phyloP scores from a whole-genome alignment of 1,140 invertebrate genomes.

The Brachionus sp. region DNA sequence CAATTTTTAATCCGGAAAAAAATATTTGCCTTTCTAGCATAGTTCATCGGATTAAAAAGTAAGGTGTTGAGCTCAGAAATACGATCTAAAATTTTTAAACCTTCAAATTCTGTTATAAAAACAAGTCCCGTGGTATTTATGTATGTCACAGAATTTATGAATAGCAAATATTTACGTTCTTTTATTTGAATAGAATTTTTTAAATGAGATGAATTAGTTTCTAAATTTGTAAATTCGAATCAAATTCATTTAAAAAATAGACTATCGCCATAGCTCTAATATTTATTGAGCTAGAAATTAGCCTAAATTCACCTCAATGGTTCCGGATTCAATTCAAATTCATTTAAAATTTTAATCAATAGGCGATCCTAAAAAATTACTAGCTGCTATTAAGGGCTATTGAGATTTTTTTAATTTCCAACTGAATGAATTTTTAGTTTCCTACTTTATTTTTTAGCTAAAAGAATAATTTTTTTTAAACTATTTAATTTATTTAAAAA shows the following conservation, averaged over 20 bases:
- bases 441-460: too few species aligned
- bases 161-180: background rate
- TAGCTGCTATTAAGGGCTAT: background rate
- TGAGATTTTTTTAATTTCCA: background rate
- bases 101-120: background rate
- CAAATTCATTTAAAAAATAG: background rate
- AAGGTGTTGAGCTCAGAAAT: background rate
- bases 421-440: background rate
- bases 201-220: background rate
- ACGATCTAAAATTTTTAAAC: background rate
- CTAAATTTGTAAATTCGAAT: background rate
- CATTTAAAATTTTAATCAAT: background rate
- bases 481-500: background rate
- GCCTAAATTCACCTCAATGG: background rate
- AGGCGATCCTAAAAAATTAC: background rate
- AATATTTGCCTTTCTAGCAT: background rate
- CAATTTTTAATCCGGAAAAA: background rate
- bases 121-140: background rate
- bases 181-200: background rate
- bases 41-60: background rate
- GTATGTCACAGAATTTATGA: background rate
- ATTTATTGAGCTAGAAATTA: background rate
- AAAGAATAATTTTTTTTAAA: too few species aligned
- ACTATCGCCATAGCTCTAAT: background rate
- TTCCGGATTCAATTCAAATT: background rate